phyloP scores from a whole-genome alignment of 2,113 vertebrate genomes.

The Pteruthius melanotis region DNA sequence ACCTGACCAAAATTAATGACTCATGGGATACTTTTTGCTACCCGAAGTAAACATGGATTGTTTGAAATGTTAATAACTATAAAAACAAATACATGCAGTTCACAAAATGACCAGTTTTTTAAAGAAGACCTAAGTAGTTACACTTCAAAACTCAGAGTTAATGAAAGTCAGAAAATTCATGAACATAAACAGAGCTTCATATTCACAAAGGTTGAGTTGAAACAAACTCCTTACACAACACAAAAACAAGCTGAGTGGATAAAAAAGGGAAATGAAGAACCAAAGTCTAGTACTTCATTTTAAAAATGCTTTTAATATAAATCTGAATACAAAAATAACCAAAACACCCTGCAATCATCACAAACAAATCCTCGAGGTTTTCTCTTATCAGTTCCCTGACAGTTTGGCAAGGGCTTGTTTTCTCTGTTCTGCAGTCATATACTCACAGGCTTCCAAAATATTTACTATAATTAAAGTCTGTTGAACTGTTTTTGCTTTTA shows the following conservation, averaged over 20 bases:
- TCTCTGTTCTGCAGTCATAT: constrained; percentile 87
- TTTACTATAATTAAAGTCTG: constrained; percentile 90
- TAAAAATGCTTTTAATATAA: constrained; percentile 20
- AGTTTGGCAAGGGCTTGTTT: constrained; percentile 80
- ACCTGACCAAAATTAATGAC: background rate
- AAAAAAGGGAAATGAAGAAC: background rate
- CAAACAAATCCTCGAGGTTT: background rate
- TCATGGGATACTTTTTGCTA: background rate
- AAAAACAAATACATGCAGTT: background rate
- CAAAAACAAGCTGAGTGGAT: background rate
- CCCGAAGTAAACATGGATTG: background rate
- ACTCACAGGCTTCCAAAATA: constrained; percentile 89
- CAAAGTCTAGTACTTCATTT: background rate
- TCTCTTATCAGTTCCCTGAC: constrained; percentile 69
- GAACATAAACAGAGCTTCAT: background rate
- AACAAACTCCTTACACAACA: background rate
- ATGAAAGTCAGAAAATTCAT: background rate
- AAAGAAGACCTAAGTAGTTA: background rate
- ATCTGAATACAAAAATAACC: constrained; percentile 25
- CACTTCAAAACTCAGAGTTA: background rate
- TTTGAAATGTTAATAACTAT: background rate
- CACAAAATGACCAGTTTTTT: background rate
- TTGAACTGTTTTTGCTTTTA: constrained; percentile 83
- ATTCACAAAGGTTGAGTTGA: background rate
- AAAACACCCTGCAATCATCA: background rate